These are phyloP conservation scores for Lordiphosa mommai DNA, from an alignment of 1,140 invertebrate genomes.

Conservation along the genomic window DNA sequence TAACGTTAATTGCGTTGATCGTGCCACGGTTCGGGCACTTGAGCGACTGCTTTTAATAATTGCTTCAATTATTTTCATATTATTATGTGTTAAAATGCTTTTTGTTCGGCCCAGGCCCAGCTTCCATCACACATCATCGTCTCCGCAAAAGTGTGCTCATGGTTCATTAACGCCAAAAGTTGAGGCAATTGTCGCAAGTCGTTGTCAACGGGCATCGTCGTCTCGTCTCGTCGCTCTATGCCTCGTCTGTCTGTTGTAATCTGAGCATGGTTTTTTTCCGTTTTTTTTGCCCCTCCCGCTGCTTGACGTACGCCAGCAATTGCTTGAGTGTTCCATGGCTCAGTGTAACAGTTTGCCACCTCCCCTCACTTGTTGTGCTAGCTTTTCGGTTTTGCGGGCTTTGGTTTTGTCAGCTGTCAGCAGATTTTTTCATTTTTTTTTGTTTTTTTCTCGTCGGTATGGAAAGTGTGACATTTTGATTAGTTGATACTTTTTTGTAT, in stretches of 20 bases:
- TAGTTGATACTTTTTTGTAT: constrained; percentile 47
- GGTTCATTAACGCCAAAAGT: constrained; percentile 75
- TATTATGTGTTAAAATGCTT: constrained; percentile 74
- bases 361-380: constrained; percentile 9
- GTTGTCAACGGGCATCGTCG: constrained; percentile 32
- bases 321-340: constrained; percentile 60
- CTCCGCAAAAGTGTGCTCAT: constrained; percentile 68
- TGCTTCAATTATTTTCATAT: constrained; percentile 78
- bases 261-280: constrained; percentile 29
- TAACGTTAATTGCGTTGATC: constrained; percentile 60
- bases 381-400: constrained; percentile 46
- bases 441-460: constrained; percentile 43
- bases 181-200: constrained; percentile 70
- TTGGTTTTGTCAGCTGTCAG: constrained; percentile 70
- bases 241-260: constrained; percentile 41
- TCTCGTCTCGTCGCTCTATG: constrained; percentile 9
- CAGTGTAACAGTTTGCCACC: constrained; percentile 46
- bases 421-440: constrained; percentile 32
- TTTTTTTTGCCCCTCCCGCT: background rate
- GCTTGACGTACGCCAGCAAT: constrained; percentile 21
- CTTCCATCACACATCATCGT: constrained; percentile 17
- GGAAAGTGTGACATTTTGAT: constrained; percentile 76
- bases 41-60: constrained; percentile 41
- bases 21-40: constrained; percentile 15
- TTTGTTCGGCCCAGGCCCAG: constrained; percentile 55